These are phyloP conservation scores for Macrochelys suwanniensis DNA, from an alignment of 2,797 vertebrate species.

Conservation along the genomic window DNA sequence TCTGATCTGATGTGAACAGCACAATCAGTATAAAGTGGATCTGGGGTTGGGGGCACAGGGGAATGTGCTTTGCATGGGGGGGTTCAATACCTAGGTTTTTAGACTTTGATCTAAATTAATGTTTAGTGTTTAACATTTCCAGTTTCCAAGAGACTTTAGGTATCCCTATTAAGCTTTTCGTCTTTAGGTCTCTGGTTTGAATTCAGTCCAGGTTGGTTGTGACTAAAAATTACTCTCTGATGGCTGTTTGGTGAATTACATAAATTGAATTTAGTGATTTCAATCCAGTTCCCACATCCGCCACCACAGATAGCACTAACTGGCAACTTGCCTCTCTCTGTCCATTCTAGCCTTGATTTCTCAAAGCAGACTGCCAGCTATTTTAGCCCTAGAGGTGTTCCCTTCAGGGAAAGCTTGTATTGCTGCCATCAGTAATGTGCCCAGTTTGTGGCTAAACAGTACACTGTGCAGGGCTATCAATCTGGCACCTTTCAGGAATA, in stretches of 20 bases:
- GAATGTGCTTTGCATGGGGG: fast-evolving
- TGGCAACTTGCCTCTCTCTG: fast-evolving
- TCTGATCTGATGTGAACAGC: neutral
- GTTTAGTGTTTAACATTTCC: fast-evolving
- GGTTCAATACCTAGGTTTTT: neutral
- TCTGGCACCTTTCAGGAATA: fast-evolving
- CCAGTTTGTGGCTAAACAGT: neutral
- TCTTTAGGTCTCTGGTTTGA: fast-evolving
- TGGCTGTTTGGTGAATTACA: neutral
- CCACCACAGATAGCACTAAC: fast-evolving
- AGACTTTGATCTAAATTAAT: neutral
- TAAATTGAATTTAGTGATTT: neutral
- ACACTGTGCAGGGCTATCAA: neutral
- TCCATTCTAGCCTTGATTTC: neutral
- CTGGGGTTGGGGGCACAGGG: neutral
- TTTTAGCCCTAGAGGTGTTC: neutral
- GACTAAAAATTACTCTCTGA: fast-evolving
- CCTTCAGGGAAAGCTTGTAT: neutral
- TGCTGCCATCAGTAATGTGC: neutral
- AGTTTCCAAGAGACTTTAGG: fast-evolving
- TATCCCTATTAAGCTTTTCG: neutral
- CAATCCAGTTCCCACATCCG: neutral
- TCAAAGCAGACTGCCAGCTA: neutral
- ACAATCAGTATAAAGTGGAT: fast-evolving
- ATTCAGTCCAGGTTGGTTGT: neutral